Conservation (phyloP, 2,113 vertebrate species). For the Alouatta palliata region DNA sequence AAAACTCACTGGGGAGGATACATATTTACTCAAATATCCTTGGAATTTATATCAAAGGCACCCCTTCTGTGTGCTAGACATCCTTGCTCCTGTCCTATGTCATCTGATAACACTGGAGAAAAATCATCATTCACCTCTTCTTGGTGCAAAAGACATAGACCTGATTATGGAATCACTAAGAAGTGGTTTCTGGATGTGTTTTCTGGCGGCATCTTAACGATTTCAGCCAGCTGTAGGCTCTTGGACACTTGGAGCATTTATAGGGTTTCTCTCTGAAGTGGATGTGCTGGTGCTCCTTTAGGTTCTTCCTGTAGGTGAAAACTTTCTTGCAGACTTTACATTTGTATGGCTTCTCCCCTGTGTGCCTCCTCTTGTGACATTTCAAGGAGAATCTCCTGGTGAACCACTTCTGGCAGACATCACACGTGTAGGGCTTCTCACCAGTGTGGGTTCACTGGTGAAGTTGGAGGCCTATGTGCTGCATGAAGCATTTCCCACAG, state of each 20-base stretch:
- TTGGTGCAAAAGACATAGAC: neutral
- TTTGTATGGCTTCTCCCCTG: fast-evolving
- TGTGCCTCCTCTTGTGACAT: neutral
- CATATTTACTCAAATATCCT: neutral
- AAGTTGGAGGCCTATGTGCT: conserved; percentile 45
- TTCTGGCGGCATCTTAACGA: neutral
- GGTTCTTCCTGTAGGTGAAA: conserved; percentile 35
- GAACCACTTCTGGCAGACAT: neutral
- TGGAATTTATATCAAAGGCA: neutral
- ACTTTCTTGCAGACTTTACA: neutral
- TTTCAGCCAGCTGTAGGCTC: neutral
- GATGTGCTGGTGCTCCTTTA: neutral
- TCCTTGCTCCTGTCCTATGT: neutral
- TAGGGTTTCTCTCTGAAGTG: neutral
- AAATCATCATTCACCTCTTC: neutral
- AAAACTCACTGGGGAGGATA: neutral
- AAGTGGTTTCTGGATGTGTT: neutral
- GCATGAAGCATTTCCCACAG: conserved; percentile 52
- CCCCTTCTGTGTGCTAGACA: neutral
- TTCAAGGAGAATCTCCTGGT: neutral
- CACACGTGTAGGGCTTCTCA: conserved; percentile 5
- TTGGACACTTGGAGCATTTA: fast-evolving
- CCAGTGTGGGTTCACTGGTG: conserved; percentile 59
- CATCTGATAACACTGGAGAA: neutral
- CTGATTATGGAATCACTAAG: neutral